phyloP scores from a whole-genome alignment of 2,113 vertebrate species.

The Platanista minor region DNA sequence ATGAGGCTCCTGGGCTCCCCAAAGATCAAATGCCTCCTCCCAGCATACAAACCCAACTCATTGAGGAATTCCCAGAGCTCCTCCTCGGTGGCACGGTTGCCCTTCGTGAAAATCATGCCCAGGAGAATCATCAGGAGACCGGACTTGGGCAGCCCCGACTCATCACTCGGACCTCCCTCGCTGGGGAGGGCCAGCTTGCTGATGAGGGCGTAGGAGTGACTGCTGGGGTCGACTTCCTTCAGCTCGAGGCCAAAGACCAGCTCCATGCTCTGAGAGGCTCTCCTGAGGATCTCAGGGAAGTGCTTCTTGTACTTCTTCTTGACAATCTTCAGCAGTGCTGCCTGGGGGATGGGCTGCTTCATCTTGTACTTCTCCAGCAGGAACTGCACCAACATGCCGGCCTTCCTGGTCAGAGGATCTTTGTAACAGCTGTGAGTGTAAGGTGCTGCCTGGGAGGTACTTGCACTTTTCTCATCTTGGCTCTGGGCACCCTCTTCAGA shows the following conservation, averaged over 20 bases:
- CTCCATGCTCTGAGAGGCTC: neutral
- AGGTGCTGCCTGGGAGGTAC: accelerated
- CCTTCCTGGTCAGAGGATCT: neutral
- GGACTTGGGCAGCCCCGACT: neutral
- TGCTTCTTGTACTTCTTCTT: neutral
- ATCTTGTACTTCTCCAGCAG: neutral
- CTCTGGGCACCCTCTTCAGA: neutral
- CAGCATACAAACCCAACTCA: neutral
- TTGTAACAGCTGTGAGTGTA: accelerated
- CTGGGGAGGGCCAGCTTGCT: neutral
- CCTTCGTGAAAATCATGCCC: neutral
- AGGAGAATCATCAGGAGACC: neutral
- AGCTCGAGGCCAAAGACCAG: neutral
- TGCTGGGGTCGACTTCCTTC: accelerated
- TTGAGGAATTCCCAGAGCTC: neutral
- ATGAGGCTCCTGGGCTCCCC: neutral
- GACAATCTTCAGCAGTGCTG: neutral
- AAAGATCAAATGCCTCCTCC: neutral
- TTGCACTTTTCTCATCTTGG: neutral
- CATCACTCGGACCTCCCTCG: neutral
- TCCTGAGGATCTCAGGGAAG: neutral
- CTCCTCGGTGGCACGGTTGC: neutral
- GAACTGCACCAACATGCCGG: neutral
- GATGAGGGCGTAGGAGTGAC: neutral
- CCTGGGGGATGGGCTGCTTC: neutral